Conservation (phyloP, 2,113 vertebrate species). For the Cathartes aura region DNA sequence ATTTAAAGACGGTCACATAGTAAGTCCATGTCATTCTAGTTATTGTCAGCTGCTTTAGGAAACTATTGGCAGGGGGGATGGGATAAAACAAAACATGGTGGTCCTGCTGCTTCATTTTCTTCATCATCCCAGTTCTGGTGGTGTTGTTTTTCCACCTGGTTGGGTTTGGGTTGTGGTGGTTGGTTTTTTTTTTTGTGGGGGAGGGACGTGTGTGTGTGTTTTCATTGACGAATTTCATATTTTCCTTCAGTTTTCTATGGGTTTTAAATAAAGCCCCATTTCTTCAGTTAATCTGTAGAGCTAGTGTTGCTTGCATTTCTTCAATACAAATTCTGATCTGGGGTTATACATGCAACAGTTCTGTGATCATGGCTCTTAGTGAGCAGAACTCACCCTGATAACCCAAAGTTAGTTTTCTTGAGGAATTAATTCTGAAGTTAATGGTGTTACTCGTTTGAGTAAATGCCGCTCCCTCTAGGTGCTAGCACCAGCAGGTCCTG, state of each 20-base stretch:
- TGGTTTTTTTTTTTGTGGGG: accelerated
- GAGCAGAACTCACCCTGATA: neutral
- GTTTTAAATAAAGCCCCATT: neutral
- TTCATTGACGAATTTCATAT: neutral
- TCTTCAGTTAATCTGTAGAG: neutral
- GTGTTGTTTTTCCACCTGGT: neutral
- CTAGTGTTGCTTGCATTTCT: neutral
- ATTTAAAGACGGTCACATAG: constrained; percentile 15
- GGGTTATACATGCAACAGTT: neutral
- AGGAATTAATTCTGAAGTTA: neutral
- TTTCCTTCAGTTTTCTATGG: neutral
- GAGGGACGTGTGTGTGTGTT: accelerated
- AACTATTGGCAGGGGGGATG: neutral
- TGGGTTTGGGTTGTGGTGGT: neutral
- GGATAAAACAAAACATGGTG: neutral
- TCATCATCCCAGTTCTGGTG: neutral
- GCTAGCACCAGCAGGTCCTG: neutral
- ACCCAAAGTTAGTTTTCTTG: neutral
- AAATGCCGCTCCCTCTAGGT: neutral
- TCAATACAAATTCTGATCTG: neutral
- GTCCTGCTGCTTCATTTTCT: neutral
- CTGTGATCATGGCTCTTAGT: neutral
- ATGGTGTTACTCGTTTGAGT: neutral
- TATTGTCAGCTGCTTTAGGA: constrained; percentile 69
- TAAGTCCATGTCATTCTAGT: constrained; percentile 48